phyloP scores from a whole-genome alignment of 2,888 invertebrate genomes.

The Drosophila kuntzei region DNA sequence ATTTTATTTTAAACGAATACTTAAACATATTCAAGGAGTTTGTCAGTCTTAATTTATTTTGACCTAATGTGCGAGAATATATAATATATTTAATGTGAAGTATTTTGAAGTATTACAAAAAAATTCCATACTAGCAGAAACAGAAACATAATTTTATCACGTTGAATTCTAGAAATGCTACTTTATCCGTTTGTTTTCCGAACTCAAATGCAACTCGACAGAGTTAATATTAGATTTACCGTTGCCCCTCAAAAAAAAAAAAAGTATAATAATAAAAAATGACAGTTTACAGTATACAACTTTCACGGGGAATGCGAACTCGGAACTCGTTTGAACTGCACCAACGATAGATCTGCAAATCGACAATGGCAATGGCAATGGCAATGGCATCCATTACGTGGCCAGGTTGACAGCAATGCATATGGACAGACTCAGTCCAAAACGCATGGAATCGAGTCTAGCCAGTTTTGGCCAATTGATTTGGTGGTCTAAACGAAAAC shows the following conservation, averaged over 20 bases:
- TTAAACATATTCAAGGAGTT: no score
- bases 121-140: no score
- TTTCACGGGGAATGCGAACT: conserved; percentile 46
- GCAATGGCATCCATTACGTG: conserved; percentile 40
- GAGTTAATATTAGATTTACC: background rate
- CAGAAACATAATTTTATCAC: background rate
- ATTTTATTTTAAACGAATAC: no score
- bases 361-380: conserved; percentile 25
- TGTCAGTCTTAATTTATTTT: no score
- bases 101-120: no score
- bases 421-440: conserved; percentile 46
- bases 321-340: conserved; percentile 40
- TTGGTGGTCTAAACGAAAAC: conserved; percentile 29
- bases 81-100: background rate
- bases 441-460: conserved; percentile 56
- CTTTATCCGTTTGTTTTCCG: background rate
- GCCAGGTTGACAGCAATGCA: conserved; percentile 25
- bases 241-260: background rate
- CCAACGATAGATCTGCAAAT: conserved; percentile 33
- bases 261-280: background rate
- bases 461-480: conserved; percentile 56
- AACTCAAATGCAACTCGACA: background rate
- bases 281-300: conserved; percentile 33
- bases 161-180: background rate
- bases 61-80: background rate